phyloP scores from a whole-genome alignment of 2,797 vertebrate genomes.

The Oophaga sylvatica region DNA sequence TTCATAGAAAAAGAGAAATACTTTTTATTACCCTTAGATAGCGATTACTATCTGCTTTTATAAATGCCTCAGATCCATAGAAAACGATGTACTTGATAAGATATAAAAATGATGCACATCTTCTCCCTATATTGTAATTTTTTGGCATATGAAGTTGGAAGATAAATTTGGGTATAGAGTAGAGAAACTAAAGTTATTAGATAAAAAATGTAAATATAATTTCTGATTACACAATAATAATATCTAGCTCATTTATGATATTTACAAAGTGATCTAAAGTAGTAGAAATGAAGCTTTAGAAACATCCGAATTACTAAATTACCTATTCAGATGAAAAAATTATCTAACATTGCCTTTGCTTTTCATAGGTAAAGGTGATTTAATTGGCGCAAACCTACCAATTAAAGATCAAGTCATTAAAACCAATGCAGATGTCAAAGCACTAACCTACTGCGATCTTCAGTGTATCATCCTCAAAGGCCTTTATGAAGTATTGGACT shows the following conservation, averaged over 20 bases:
- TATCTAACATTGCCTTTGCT: slow-evolving; percentile 39
- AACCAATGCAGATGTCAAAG: slow-evolving; percentile 96
- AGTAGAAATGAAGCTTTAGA: neutral
- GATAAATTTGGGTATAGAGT: too few relatives aligned
- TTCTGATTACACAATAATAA: neutral
- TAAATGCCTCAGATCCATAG: too few relatives aligned
- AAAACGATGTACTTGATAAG: too few relatives aligned
- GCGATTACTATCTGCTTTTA: too few relatives aligned
- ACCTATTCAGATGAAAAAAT: neutral
- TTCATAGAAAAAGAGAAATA: too few relatives aligned
- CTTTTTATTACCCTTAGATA: too few relatives aligned
- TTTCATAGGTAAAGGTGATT: slow-evolving; percentile 90
- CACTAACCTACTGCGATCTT: slow-evolving; percentile 96
- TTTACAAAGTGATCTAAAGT: neutral
- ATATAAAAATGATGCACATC: too few relatives aligned
- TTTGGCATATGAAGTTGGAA: too few relatives aligned
- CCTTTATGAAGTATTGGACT: slow-evolving; percentile 93
- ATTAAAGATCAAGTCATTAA: slow-evolving; percentile 94
- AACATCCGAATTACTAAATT: neutral
- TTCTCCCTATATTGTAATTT: too few relatives aligned
- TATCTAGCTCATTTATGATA: neutral
- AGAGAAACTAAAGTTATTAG: too few relatives aligned
- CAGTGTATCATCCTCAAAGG: slow-evolving; percentile 95
- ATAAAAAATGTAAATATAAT: neutral
- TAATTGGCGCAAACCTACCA: slow-evolving; percentile 94